phyloP scores from a whole-genome alignment of 2,797 vertebrate genomes.

The Lophotriccus pileatus region DNA sequence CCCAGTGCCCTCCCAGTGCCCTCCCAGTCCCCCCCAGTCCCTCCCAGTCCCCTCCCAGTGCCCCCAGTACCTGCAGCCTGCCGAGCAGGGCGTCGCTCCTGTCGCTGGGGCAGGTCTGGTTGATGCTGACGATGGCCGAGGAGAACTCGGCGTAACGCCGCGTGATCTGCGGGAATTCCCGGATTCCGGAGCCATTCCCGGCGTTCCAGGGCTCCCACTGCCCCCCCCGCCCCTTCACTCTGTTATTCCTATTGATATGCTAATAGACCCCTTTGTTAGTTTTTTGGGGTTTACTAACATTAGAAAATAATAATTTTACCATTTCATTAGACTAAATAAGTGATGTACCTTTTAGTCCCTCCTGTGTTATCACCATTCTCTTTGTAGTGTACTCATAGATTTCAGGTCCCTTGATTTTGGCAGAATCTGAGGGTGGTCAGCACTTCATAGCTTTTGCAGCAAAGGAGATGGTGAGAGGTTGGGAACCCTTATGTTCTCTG shows the following conservation, averaged over 20 bases:
- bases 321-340: background rate
- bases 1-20: too few species aligned
- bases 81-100: slow-evolving; percentile 84
- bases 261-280: background rate
- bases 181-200: too few species aligned
- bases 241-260: background rate
- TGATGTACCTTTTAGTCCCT: background rate
- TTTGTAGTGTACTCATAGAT: background rate
- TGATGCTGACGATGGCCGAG: slow-evolving; percentile 89
- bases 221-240: background rate
- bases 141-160: too few species aligned
- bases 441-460: background rate
- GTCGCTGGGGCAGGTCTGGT: slow-evolving; percentile 91
- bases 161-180: too few species aligned
- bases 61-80: slow-evolving; percentile 84
- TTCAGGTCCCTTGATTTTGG: background rate
- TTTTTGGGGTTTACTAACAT: background rate
- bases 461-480: background rate
- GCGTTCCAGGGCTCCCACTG: too few species aligned
- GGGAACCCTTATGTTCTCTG: background rate
- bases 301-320: background rate
- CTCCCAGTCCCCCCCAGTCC: too few species aligned
- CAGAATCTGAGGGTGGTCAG: background rate
- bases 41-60: too few species aligned
- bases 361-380: background rate